Conservation (phyloP, 2,888 invertebrate species). For the Cantharis lateralis region DNA sequence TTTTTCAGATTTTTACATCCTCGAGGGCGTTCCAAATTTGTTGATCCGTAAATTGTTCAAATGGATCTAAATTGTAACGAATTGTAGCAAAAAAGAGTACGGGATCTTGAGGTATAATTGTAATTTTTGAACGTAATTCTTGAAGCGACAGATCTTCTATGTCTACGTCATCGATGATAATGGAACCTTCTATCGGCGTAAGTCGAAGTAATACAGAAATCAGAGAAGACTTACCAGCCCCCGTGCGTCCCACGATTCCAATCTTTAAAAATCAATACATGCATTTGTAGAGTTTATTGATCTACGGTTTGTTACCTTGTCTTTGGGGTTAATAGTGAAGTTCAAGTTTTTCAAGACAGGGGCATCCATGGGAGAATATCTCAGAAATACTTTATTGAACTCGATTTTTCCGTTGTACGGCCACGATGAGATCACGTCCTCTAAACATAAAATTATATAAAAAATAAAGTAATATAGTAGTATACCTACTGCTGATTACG, state of each 20-base stretch:
- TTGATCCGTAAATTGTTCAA: conserved; percentile 56
- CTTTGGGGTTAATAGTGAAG: conserved; percentile 68
- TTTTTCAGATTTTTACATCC: conserved; percentile 57
- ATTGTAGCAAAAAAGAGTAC: not conserved
- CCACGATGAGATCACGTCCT: conserved; percentile 68
- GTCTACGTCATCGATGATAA: conserved; percentile 58
- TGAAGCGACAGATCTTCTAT: conserved; percentile 53
- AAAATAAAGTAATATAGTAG: conserved; percentile 27
- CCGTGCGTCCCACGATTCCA: conserved; percentile 63
- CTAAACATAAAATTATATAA: conserved; percentile 30
- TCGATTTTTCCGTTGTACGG: conserved; percentile 71
- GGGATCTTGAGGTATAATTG: conserved; percentile 67
- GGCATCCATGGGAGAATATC: conserved; percentile 73
- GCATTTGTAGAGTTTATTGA: too few species aligned
- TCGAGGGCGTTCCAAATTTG: conserved; percentile 69
- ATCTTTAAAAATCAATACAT: too few species aligned
- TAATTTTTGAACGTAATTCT: conserved; percentile 58
- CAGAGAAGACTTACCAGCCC: conserved; percentile 57
- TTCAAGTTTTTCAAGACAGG: conserved; percentile 75
- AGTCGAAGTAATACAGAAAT: conserved; percentile 60
- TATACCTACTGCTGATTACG: conserved; percentile 68
- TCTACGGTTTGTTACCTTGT: conserved; percentile 67
- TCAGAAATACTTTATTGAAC: conserved; percentile 71
- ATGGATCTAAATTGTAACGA: not conserved
- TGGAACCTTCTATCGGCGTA: conserved; percentile 55